These are phyloP conservation scores for Thunnus albacares DNA, from an alignment of 2,797 vertebrate genomes.

Conservation along the genomic window DNA sequence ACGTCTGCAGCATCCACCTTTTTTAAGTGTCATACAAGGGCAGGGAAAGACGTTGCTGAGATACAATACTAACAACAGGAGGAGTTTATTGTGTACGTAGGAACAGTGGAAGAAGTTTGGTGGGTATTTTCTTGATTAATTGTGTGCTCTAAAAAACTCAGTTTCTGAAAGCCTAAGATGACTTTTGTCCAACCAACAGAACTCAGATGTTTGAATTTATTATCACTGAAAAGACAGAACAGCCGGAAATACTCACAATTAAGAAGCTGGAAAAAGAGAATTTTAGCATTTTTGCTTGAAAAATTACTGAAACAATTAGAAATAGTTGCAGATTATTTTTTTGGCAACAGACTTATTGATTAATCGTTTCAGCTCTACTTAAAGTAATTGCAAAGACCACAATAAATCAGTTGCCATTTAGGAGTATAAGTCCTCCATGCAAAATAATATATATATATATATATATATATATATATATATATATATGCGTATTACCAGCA, in stretches of 20 bases:
- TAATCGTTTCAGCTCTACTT: not conserved
- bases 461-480: too few relatives aligned
- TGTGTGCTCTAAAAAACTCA: too few relatives aligned
- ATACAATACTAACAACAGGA: constrained; percentile 3
- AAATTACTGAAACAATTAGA: too few relatives aligned
- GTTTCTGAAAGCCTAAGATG: too few relatives aligned
- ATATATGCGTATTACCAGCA: not conserved
- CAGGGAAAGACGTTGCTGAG: constrained; percentile 36
- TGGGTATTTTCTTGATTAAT: not conserved
- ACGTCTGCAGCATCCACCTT: constrained; percentile 57
- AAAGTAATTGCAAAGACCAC: not conserved
- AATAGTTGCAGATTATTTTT: too few relatives aligned
- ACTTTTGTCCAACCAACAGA: too few relatives aligned
- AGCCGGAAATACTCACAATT: not conserved
- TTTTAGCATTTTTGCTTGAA: too few relatives aligned
- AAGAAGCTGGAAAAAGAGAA: not conserved
- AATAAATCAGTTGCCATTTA: not conserved
- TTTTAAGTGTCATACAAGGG: constrained; percentile 58
- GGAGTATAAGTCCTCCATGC: too few relatives aligned
- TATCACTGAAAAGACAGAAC: not conserved
- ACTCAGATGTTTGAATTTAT: not conserved
- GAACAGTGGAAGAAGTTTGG: not conserved
- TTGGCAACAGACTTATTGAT: too few relatives aligned
- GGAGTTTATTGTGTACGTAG: constrained; percentile 19
- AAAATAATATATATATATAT: too few relatives aligned